phyloP scores from a whole-genome alignment of 2,113 vertebrate genomes.

The Coturnix japonica region DNA sequence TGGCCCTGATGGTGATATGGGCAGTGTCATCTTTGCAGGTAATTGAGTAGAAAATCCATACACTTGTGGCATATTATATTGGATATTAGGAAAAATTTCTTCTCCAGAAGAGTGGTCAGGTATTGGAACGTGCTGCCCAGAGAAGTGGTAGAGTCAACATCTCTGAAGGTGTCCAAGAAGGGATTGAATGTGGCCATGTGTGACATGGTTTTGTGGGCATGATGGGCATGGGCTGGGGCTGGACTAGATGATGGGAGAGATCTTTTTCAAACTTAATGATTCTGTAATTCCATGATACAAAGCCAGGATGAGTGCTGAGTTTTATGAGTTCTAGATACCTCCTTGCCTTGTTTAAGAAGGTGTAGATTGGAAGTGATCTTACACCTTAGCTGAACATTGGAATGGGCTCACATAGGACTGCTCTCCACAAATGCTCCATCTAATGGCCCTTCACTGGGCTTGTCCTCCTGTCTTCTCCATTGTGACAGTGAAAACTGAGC shows the following conservation, averaged over 20 bases:
- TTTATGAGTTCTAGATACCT: not conserved
- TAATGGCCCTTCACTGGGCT: not conserved
- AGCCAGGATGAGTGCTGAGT: not conserved
- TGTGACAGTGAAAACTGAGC: not conserved
- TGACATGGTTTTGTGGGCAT: too few species aligned
- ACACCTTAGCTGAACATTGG: not conserved
- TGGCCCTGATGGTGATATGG: not conserved
- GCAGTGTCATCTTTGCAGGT: not conserved
- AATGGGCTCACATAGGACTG: not conserved
- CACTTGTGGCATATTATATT: not conserved
- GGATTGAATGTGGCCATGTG: too few species aligned
- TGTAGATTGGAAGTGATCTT: not conserved
- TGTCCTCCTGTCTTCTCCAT: not conserved
- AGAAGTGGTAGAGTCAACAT: too few species aligned
- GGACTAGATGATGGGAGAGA: too few species aligned
- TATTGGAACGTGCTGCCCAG: too few species aligned
- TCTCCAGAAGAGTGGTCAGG: too few species aligned
- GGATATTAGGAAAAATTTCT: too few species aligned
- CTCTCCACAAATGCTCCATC: not conserved
- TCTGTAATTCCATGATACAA: not conserved
- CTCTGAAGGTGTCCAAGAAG: too few species aligned
- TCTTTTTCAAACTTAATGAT: too few species aligned
- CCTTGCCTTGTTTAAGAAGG: not conserved
- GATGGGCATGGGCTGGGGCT: too few species aligned
- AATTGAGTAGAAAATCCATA: not conserved